These are phyloP conservation scores for Perithous albicinctus DNA, from an alignment of 2,888 invertebrate genomes.

Conservation along the genomic window DNA sequence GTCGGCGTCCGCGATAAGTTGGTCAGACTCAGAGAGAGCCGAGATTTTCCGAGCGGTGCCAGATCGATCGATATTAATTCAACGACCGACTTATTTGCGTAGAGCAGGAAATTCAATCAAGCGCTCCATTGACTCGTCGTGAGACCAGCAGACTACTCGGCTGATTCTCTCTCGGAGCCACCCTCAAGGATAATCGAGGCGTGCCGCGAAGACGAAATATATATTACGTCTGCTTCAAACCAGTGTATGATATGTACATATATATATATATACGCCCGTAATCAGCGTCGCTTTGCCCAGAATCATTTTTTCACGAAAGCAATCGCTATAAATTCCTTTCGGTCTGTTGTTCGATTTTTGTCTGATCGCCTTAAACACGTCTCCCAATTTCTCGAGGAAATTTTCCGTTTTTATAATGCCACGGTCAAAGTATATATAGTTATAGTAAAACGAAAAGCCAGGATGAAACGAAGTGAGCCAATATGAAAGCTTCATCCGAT, in stretches of 20 bases:
- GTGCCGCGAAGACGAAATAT: conserved; percentile 57
- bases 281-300: conserved; percentile 4
- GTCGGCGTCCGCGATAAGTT: conserved; percentile 16
- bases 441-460: not conserved
- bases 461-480: not conserved
- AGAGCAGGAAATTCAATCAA: conserved; percentile 71
- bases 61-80: conserved; percentile 70
- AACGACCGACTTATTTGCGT: conserved; percentile 70
- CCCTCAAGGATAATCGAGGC: conserved; percentile 44
- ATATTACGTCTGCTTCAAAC: conserved; percentile 30
- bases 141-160: conserved; percentile 25
- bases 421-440: not conserved
- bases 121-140: conserved; percentile 69
- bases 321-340: conserved; percentile 2
- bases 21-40: not conserved
- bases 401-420: not conserved
- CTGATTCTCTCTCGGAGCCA: not conserved
- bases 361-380: conserved; percentile 6
- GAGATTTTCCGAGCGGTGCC: not conserved
- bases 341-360: conserved; percentile 24
- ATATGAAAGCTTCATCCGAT: conserved; percentile 12
- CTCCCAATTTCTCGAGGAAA: not conserved
- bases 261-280: conserved; percentile 10
- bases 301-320: conserved; percentile 25
- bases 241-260: not conserved